Evolutionary conservation across 2,113 vertebrate species (phyloP).

Genomic region (Calypte anna): DNA sequence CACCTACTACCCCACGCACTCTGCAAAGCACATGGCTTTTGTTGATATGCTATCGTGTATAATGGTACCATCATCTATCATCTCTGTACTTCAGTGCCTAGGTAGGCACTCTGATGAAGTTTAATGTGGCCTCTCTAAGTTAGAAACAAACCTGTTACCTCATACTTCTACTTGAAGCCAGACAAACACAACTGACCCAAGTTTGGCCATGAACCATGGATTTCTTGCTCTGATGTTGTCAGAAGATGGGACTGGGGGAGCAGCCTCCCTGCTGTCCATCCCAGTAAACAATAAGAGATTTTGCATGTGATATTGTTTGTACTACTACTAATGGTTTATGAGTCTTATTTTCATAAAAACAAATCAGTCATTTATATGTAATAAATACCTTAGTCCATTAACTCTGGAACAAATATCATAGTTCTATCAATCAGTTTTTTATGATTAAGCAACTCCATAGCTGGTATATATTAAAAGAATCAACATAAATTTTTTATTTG

Average conservation of each 20-base stretch:
- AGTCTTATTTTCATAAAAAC: not conserved
- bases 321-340: not conserved
- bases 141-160: not conserved
- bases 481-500: not conserved
- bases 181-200: not conserved
- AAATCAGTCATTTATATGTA: not conserved
- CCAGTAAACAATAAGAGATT: not conserved
- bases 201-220: fast-evolving
- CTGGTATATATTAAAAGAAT: not conserved
- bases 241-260: not conserved
- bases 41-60: not conserved
- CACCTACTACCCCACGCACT: not conserved
- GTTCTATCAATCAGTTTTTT: not conserved
- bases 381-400: not conserved
- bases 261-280: not conserved
- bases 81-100: not conserved
- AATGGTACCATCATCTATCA: not conserved
- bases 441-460: not conserved
- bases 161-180: not conserved
- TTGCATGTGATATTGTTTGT: not conserved
- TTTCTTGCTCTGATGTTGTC: not conserved
- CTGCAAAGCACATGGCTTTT: not conserved
- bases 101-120: not conserved
- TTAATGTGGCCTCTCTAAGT: not conserved
- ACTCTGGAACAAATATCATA: not conserved